These are phyloP conservation scores for Arvicanthis niloticus DNA, from an alignment of 2,113 vertebrate genomes.

Conservation along the genomic window DNA sequence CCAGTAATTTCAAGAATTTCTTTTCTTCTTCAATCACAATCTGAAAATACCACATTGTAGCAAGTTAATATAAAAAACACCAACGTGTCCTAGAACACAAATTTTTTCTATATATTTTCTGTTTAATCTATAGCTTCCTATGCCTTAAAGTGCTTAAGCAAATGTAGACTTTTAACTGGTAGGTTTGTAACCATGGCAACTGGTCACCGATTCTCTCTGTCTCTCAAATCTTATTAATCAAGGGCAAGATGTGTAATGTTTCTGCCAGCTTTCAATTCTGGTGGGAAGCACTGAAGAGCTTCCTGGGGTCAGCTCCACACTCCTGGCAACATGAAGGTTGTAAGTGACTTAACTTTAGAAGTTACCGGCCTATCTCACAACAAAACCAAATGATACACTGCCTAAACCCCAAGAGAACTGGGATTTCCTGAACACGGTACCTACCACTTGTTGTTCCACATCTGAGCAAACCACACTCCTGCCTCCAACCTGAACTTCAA, in stretches of 20 bases:
- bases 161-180: background rate
- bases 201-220: background rate
- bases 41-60: constrained; percentile 83
- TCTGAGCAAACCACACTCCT: constrained; percentile 98
- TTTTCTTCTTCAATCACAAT: constrained; percentile 98
- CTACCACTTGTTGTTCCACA: constrained; percentile 97
- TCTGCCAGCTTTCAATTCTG: background rate
- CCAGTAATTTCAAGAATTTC: constrained; percentile 98
- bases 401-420: background rate
- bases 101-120: too few relatives aligned
- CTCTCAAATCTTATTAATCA: constrained; percentile 9
- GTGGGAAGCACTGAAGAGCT: background rate
- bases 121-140: constrained; percentile 27
- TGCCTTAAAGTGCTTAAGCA: background rate
- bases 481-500: constrained; percentile 98
- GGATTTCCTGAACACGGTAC: constrained; percentile 48
- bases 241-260: background rate
- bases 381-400: background rate
- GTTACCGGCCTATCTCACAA: background rate
- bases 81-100: constrained; percentile 32
- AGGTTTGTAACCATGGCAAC: background rate
- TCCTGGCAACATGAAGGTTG: background rate
- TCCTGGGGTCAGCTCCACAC: background rate
- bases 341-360: constrained; percentile 13
- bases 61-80: constrained; percentile 45